Base-by-base conservation (phyloP, 2,797 vertebrate species). In the Emydoidea blandingii region DNA sequence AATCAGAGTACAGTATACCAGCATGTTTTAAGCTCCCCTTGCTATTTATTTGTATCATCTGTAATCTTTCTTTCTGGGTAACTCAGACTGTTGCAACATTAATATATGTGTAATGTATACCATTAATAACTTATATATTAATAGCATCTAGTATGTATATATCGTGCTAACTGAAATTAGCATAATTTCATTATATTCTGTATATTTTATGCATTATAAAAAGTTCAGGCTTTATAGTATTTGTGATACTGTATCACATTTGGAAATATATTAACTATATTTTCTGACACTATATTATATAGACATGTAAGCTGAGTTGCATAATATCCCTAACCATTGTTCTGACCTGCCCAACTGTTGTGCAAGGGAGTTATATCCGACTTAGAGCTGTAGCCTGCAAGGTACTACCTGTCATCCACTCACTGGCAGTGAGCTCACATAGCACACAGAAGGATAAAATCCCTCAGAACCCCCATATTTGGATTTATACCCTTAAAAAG, bases 1-100 rank as follows among this genome's bases (percentile, higher is more conserved):
- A 91, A 95, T 96, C 93, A 93, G 94, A 96, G 81, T 68, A 83
- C 83, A 81, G 81, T 23, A 0, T 8, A 4, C 81, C 68, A 37
- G 12, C 68, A 23, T 41, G n/a, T 72, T 72, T 37, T 41, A 12
- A 41, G 68, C 5, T 72, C 10, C 37, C 19, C 68, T 72, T 41
- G 37, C 19, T 72, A 21, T 72, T 41, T 72, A 72, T 72, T 72
- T 88, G 15, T 94, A 95, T 93, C 86, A 87, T 85, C 86, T 86
- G 54, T 9, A 37, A 85, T 93, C 95, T 90, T 79, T 95, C 72
- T 79, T 0, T 0, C 85, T 87, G 92, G 89, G 83, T 82, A 86
- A 23, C 54, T 93, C 93, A 49, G 93, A 95, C 95, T 94, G 91
- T 90, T n/a, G 27, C 81, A 54, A 82, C 0, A 0, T 79, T 84